Conservation (phyloP, 2,888 invertebrate species). For the Lithodes maja region DNA sequence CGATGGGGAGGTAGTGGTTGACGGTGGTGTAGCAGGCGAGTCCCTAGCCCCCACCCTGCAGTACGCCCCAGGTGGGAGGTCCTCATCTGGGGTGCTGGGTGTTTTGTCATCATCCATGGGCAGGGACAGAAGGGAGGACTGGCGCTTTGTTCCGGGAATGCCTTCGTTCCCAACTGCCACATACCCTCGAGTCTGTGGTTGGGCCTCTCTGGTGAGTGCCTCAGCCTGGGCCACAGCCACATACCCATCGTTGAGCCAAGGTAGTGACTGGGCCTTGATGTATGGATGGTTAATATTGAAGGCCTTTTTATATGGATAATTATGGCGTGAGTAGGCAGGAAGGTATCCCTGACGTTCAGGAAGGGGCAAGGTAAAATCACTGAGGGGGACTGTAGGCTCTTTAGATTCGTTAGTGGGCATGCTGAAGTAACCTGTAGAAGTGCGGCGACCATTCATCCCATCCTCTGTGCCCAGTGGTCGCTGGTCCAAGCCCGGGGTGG, state of each 20-base stretch:
- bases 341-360: constrained; percentile 30
- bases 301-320: constrained; percentile 42
- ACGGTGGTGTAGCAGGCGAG: constrained; percentile 48
- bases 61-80: constrained; percentile 61
- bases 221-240: constrained; percentile 62
- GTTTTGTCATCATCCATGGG: constrained; percentile 34
- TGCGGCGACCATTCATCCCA: constrained; percentile 47
- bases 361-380: constrained; percentile 43
- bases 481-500: constrained; percentile 34
- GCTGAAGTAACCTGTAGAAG: constrained; percentile 64
- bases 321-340: constrained; percentile 52
- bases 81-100: constrained; percentile 46
- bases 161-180: constrained; percentile 52
- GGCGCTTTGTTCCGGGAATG: constrained; percentile 51
- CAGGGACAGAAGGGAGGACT: constrained; percentile 55
- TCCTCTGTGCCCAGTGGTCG: constrained; percentile 24
- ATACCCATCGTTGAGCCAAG: constrained; percentile 54
- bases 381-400: constrained; percentile 32
- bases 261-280: constrained; percentile 50
- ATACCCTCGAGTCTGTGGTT: constrained; percentile 41
- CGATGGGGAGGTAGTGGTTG: constrained; percentile 28
- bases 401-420: constrained; percentile 56
- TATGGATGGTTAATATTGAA: constrained; percentile 40
- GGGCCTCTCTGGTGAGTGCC: constrained; percentile 11
- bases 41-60: constrained; percentile 56